phyloP scores from a whole-genome alignment of 2,797 vertebrate genomes.

The Pseudopleuronectes americanus region DNA sequence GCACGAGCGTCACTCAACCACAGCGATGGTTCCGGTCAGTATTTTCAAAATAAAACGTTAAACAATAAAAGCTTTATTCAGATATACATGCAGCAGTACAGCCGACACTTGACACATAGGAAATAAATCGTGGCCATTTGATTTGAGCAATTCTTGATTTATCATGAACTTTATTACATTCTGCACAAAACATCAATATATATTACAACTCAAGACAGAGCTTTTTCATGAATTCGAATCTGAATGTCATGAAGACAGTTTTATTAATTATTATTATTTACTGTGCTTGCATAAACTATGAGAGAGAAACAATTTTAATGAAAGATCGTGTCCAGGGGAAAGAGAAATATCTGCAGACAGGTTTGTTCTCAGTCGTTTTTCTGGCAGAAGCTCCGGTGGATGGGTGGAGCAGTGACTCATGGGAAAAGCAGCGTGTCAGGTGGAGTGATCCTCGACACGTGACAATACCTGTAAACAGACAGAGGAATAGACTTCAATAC shows the following conservation, averaged over 20 bases:
- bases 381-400: slow-evolving; percentile 25
- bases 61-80: slow-evolving; percentile 1
- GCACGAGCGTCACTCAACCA: background rate
- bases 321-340: background rate
- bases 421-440: slow-evolving; percentile 57
- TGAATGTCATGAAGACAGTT: background rate
- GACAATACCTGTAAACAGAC: slow-evolving; percentile 67
- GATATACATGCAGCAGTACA: background rate
- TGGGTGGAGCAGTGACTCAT: slow-evolving; percentile 37
- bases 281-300: slow-evolving; percentile 18
- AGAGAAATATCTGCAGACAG: background rate
- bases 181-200: background rate
- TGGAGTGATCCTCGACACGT: slow-evolving; percentile 71
- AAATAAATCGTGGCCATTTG: background rate
- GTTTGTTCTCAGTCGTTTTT: slow-evolving; percentile 19
- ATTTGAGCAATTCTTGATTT: slow-evolving; percentile 1
- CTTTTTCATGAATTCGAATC: background rate
- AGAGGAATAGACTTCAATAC: slow-evolving; percentile 1
- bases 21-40: background rate
- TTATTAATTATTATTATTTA: slow-evolving; percentile 11
- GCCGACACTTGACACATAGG: background rate
- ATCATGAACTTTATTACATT: background rate
- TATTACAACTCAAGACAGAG: background rate
- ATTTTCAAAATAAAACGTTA: slow-evolving; percentile 57
- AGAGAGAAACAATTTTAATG: slow-evolving; percentile 4